phyloP scores from a whole-genome alignment of 2,113 vertebrate genomes.

The Mus spicilegus region DNA sequence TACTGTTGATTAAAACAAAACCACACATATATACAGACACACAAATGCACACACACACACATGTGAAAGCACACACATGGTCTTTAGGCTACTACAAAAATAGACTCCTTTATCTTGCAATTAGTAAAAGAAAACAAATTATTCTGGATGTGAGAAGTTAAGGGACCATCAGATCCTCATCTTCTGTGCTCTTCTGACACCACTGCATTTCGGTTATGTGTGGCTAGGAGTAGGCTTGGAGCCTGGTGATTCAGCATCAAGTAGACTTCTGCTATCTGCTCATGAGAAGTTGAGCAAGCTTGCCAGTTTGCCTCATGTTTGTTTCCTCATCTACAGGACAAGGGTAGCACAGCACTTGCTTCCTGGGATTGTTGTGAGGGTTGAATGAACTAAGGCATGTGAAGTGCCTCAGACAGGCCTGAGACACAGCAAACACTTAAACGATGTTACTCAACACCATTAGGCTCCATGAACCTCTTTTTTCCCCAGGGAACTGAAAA shows the following conservation, averaged over 20 bases:
- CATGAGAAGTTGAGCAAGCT: conserved; percentile 3
- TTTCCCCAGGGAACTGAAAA: background rate
- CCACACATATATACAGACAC: too few relatives aligned
- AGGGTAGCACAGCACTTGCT: background rate
- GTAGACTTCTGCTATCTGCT: background rate
- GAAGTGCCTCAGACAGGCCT: conserved; percentile 7
- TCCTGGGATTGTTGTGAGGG: conserved; percentile 34
- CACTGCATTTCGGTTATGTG: background rate
- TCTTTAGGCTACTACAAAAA: background rate
- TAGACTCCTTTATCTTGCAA: background rate
- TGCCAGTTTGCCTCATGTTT: background rate
- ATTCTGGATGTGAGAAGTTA: background rate
- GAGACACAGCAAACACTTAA: background rate
- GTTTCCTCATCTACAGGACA: conserved; percentile 30
- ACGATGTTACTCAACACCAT: conserved; percentile 26
- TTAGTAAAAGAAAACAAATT: background rate
- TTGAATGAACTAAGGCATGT: conserved; percentile 45
- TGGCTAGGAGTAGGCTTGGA: background rate
- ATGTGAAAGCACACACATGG: background rate
- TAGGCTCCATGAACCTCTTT: background rate
- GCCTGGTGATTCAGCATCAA: background rate
- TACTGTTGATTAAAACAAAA: background rate
- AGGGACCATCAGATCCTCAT: background rate
- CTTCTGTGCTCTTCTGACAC: background rate
- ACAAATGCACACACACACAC: too few relatives aligned